Percentiles rank a stretch among this genome's conserved stretches.
These are phyloP conservation scores for Hippocampus abdominalis DNA, from an alignment of 2,113 vertebrate genomes.

Conservation along the genomic window DNA sequence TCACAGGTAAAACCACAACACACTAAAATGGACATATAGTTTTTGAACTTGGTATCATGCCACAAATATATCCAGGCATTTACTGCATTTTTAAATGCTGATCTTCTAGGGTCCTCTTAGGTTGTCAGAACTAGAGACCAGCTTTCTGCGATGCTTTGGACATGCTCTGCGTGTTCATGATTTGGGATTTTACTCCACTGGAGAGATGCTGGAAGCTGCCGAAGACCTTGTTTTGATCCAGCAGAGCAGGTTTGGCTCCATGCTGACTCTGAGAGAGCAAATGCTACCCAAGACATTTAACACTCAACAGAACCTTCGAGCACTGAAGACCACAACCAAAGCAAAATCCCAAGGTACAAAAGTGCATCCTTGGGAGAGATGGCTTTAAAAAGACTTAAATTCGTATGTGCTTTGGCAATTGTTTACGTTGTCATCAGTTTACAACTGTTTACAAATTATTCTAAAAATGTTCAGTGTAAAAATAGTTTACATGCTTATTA, in stretches of 20 bases:
- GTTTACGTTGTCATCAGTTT: background rate
- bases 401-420: background rate
- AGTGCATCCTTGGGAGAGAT: background rate
- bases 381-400: background rate
- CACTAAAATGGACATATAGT: background rate
- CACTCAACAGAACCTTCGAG: background rate
- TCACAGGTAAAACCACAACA: conserved; percentile 46
- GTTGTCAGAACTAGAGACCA: conserved; percentile 75
- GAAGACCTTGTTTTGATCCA: conserved; percentile 73
- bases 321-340: background rate
- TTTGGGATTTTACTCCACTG: conserved; percentile 83
- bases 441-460: background rate
- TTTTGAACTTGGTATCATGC: background rate
- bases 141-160: conserved; percentile 77
- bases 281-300: background rate
- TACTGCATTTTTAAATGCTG: background rate
- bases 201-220: conserved; percentile 76
- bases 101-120: conserved; percentile 74
- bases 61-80: background rate
- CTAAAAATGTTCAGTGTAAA: background rate
- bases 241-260: conserved; percentile 77
- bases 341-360: conserved; percentile 27
- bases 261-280: conserved; percentile 71
- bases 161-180: conserved; percentile 66
- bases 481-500: background rate